Percentiles rank a stretch among this genome's conserved stretches.
These are phyloP conservation scores for Neomorphus geoffroyi DNA, from an alignment of 2,797 vertebrate species.

Conservation along the genomic window DNA sequence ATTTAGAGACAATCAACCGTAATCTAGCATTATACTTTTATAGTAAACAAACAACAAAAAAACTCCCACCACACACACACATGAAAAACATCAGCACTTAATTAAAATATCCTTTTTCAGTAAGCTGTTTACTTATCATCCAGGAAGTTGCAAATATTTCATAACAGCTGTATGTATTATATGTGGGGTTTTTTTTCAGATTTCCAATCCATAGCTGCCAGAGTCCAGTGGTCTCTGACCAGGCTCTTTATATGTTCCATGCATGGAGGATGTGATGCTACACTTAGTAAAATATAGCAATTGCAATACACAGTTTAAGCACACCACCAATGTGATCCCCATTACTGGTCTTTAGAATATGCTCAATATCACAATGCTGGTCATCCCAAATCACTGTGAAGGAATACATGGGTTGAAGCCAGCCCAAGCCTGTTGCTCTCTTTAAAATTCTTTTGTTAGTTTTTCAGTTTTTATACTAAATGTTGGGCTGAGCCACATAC, in stretches of 20 bases:
- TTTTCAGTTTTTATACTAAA: neutral
- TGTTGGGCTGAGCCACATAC: neutral
- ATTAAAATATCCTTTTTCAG: neutral
- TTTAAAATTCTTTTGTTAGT: neutral
- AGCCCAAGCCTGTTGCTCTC: neutral
- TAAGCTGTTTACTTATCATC: neutral
- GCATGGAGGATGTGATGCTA: neutral
- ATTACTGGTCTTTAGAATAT: neutral
- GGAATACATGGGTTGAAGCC: neutral
- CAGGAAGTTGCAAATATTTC: neutral
- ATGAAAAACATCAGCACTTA: neutral
- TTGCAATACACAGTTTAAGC: neutral
- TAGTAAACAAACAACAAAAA: neutral
- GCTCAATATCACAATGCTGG: neutral
- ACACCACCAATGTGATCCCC: neutral
- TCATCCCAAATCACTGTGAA: neutral
- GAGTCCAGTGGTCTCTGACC: neutral
- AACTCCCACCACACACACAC: neutral
- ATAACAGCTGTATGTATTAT: neutral
- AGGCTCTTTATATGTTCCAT: neutral
- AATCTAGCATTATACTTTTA: neutral
- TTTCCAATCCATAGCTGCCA: neutral
- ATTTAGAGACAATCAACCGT: neutral
- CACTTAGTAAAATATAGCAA: neutral
- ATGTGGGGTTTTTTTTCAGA: neutral